These are phyloP conservation scores for Eidolon dupreanum DNA, from an alignment of 2,797 vertebrate genomes.

Conservation along the genomic window DNA sequence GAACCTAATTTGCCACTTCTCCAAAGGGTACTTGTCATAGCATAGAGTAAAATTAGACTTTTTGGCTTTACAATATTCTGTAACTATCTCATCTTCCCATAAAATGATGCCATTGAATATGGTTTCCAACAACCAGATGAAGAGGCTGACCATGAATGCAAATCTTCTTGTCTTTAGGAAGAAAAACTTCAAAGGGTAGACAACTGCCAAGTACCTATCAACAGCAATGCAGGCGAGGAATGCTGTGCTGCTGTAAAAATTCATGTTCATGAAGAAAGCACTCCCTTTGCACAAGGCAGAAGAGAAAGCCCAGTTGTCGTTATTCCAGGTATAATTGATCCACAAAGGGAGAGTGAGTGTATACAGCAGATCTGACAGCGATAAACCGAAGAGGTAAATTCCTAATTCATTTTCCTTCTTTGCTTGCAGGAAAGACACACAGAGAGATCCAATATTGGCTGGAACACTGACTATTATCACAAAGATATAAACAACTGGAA, in stretches of 20 bases:
- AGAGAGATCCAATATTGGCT: slow-evolving; percentile 89
- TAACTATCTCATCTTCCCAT: slow-evolving; percentile 78
- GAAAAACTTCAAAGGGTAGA: slow-evolving; percentile 89
- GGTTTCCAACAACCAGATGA: slow-evolving; percentile 88
- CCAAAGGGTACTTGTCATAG: slow-evolving; percentile 88
- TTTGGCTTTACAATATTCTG: slow-evolving; percentile 70
- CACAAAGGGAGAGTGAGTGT: slow-evolving; percentile 89
- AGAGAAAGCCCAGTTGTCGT: slow-evolving; percentile 88
- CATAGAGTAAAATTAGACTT: slow-evolving; percentile 81
- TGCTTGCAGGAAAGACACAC: slow-evolving; percentile 90
- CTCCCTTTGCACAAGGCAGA: slow-evolving; percentile 83
- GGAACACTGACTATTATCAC: slow-evolving; percentile 89
- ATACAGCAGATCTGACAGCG: slow-evolving; percentile 91
- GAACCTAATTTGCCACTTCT: slow-evolving; percentile 75
- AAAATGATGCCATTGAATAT: slow-evolving; percentile 87
- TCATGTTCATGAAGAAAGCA: slow-evolving; percentile 88
- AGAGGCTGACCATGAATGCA: slow-evolving; percentile 82
- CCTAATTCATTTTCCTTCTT: slow-evolving; percentile 91
- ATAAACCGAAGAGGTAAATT: slow-evolving; percentile 92
- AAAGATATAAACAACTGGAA: slow-evolving; percentile 87
- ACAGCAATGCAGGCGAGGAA: slow-evolving; percentile 93
- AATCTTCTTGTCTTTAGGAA: slow-evolving; percentile 86
- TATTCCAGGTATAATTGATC: slow-evolving; percentile 88
- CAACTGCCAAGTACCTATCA: slow-evolving; percentile 92
- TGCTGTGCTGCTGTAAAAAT: slow-evolving; percentile 91